phyloP scores from a whole-genome alignment of 2,113 vertebrate genomes.

The Okapia johnstoni region DNA sequence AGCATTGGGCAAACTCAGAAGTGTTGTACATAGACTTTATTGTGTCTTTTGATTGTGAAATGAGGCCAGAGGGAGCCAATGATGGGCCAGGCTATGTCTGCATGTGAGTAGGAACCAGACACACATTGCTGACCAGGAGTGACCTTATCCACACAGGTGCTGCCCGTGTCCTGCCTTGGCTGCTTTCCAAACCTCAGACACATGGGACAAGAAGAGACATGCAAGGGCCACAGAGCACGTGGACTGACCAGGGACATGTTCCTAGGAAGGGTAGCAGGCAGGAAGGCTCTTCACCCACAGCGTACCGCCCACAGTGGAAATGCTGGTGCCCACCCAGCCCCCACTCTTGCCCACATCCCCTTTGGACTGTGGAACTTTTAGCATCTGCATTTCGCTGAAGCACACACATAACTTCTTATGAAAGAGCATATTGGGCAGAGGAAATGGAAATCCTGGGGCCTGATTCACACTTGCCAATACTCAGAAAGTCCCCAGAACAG shows the following conservation, averaged over 20 bases:
- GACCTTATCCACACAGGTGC: neutral
- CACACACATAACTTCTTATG: neutral
- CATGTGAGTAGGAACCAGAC: too few species aligned
- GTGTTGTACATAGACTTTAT: too few species aligned
- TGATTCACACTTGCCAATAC: conserved; percentile 61
- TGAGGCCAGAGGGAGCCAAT: neutral
- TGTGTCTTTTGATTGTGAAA: neutral
- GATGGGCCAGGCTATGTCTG: neutral
- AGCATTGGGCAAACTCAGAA: neutral
- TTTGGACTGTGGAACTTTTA: conserved; percentile 18
- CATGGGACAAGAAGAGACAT: neutral
- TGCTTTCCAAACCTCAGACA: neutral
- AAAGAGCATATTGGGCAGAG: conserved; percentile 18
- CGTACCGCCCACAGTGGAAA: neutral
- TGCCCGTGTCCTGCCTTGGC: neutral
- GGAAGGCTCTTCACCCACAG: neutral
- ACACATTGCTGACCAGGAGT: neutral
- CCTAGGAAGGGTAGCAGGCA: neutral
- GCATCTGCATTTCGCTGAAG: neutral
- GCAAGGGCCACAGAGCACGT: fast-evolving
- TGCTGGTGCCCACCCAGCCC: neutral
- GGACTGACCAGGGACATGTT: neutral
- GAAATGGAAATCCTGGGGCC: conserved; percentile 53
- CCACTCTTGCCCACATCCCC: neutral
- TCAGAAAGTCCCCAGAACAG: conserved; percentile 66